Conservation (phyloP, 2,888 invertebrate genomes). For the Drosophila helvetica region DNA sequence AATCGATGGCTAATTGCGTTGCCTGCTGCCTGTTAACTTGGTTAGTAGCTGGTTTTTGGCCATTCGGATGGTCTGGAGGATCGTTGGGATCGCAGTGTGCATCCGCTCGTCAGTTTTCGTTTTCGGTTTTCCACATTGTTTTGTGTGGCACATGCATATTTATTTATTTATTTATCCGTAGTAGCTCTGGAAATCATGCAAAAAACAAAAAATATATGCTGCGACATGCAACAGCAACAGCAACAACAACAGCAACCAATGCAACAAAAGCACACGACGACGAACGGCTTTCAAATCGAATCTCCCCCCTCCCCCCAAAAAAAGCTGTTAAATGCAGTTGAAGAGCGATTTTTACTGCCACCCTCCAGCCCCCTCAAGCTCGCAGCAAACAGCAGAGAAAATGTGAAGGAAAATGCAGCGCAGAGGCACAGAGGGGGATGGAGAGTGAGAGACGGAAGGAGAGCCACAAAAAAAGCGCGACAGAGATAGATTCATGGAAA, state of each 20-base stretch:
- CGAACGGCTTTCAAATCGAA: constrained; percentile 69
- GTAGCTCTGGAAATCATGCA: constrained; percentile 74
- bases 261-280: constrained; percentile 31
- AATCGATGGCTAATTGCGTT: constrained; percentile 59
- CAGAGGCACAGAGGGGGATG: not conserved
- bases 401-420: not conserved
- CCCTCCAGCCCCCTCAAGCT: not conserved
- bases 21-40: constrained; percentile 42
- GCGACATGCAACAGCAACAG: constrained; percentile 53
- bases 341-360: constrained; percentile 42
- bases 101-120: constrained; percentile 72
- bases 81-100: constrained; percentile 55
- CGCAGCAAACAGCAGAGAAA: not conserved
- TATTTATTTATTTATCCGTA: constrained; percentile 67
- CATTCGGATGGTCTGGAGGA: constrained; percentile 44
- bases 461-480: not conserved
- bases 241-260: constrained; percentile 55
- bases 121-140: constrained; percentile 69
- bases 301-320: constrained; percentile 20
- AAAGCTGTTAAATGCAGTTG: too few relatives aligned
- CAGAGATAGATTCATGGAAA: constrained; percentile 44
- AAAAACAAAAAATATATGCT: constrained; percentile 58
- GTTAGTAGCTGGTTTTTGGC: constrained; percentile 26
- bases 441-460: constrained; percentile 2
- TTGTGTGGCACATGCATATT: constrained; percentile 67